Evolutionary conservation across 2,113 vertebrate genomes (phyloP), one percentile per base, ranked within the genome.

Genomic region (Etheostoma cragini): DNA sequence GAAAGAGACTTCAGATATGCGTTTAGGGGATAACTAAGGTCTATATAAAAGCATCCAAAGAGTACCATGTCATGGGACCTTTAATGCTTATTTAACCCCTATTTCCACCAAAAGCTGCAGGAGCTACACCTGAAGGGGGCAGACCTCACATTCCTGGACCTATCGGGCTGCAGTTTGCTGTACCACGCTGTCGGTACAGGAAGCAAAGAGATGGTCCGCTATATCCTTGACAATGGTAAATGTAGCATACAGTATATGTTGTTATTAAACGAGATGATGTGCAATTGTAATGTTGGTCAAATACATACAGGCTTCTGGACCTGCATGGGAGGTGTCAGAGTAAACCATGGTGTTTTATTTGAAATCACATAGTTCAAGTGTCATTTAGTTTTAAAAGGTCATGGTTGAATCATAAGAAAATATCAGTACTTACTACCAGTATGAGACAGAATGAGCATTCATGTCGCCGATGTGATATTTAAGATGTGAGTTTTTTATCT

Each of bases 131-230:
- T 33, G 63, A 94, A 95, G n/a, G 97, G 98, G 49, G 96, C 94
- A 0, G 95, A 97, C 87, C 92, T 99, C 73, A 91, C 93, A 35
- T 87, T 91, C 67, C 90, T 96, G 66, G 98, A 99, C 30, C 80
- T 87, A 8, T 94, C 75, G 0, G 96, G 96, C 47, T 95, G 96
- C 81, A 98, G 96, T 0, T 91, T 98, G 50, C 93, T 99, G 16
- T 97, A 99, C 88, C 96, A 97, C 0, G 98, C 98, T 0, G 97
- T 98, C 77, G 93, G 91, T 53, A 89, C 94, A 0, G 97, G 97
- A 78, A 97, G 96, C 94, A 99, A 99, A 87, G 97, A 99, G 42
- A 96, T 96, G 45, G 98, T 98, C 78, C 96, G 94, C 87, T 99
- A 97, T 92, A 95, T 99, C 82, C 95, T 98, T 0, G 96, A 98